Evolutionary conservation across 2,888 invertebrate species (phyloP), one percentile per base, ranked within the genome.

Genomic region (Ormyrus pomaceus): DNA sequence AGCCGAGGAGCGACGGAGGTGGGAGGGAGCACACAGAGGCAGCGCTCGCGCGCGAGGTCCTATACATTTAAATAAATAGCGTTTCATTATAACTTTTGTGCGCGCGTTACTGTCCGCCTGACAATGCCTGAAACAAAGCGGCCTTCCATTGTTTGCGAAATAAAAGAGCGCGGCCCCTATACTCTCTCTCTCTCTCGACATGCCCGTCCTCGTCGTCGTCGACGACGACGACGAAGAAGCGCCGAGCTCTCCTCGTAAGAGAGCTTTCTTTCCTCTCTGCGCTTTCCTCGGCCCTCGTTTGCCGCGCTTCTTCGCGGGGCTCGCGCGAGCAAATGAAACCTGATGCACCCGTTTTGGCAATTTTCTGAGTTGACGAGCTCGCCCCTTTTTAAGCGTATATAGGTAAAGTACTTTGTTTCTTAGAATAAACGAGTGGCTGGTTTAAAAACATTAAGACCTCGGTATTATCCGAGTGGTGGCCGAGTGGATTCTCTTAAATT

Each of bases 1-100:
- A 68, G 51, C 45, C 46, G n/a, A 10, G 45, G 64, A 46, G 34
- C 0, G 48, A 6, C 58, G 11, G 58, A 34, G 19, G 19, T 0
- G 7, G 8, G 61, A 61, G 7, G 7, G 34, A 13, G 45, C 61
- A 45, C 34, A 61, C 61, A 9, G 11, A 13, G 10, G 62, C 9
- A 34, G 34, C 4, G 85, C 85, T 86, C 66, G 51, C 56, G 51
- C 56, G 13, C 87, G 87, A 86, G 34, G 34, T 34, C 34, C 34
- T 87, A 88, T 88, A 88, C 88, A 88, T 88, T 88, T 87, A 88
- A 89, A 89, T 89, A 89, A 89, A 90, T 88, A 89, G 88, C 88
- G 87, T 88, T 90, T 89, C 88, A 88, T 89, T 90, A 88, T 89
- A 90, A 89, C 88, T 88, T 89, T 89, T 88, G 89, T 88, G 87